A percentile compares a stretch with the other conserved stretches of the same genome.
Conservation (phyloP, 2,113 vertebrate genomes). For the Cromileptes altivelis region DNA sequence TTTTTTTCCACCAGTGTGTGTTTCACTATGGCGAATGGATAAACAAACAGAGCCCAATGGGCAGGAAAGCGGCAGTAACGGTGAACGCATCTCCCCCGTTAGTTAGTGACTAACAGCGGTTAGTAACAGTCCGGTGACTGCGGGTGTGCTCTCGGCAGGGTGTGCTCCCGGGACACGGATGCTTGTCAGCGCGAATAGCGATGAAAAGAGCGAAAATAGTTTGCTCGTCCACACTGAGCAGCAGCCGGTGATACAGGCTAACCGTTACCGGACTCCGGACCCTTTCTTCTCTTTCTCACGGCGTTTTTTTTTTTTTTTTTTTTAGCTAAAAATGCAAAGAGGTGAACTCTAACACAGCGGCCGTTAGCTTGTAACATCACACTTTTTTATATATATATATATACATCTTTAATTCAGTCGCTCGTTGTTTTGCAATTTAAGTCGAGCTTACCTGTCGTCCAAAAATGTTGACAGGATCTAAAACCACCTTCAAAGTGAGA, state of each 20-base stretch:
- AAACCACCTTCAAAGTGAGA: slow-evolving; percentile 88
- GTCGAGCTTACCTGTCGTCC: slow-evolving; percentile 16
- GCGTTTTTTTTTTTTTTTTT: not conserved
- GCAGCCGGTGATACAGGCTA: slow-evolving; percentile 54
- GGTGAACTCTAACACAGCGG: not conserved
- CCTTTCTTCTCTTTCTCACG: not conserved
- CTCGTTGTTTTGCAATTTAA: not conserved
- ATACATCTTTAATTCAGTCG: not conserved
- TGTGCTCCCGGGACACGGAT: slow-evolving; percentile 32
- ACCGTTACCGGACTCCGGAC: slow-evolving; percentile 27
- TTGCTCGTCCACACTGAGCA: slow-evolving; percentile 29
- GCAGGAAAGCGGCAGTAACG: slow-evolving; percentile 8
- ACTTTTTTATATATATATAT: not conserved
- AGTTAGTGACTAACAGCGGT: slow-evolving; percentile 25
- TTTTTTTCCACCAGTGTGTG: slow-evolving; percentile 44
- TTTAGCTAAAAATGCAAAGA: slow-evolving; percentile 12
- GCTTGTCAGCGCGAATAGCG: slow-evolving; percentile 41
- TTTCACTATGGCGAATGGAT: slow-evolving; percentile 78
- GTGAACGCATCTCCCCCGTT: slow-evolving; percentile 48
- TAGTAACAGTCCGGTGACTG: not conserved
- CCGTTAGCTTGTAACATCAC: not conserved
- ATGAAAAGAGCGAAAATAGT: slow-evolving; percentile 61
- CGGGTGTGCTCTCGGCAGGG: not conserved
- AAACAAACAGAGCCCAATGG: slow-evolving; percentile 68
- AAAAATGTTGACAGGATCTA: slow-evolving; percentile 87